Evolutionary conservation across 1,140 invertebrate genomes (phyloP).

Genomic region (Lutraria rhynchaena): DNA sequence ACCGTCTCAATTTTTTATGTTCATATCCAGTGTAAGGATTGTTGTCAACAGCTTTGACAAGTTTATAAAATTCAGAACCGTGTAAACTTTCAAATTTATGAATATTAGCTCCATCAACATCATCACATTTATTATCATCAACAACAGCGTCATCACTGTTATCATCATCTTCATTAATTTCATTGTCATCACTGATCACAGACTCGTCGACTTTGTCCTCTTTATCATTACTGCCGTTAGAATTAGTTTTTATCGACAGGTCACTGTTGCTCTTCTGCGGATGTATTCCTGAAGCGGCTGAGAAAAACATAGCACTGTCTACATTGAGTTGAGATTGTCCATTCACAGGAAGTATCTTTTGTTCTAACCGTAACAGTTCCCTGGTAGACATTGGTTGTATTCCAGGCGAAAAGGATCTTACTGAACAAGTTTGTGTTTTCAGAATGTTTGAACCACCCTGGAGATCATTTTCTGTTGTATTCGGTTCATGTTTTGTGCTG

Average conservation of each 20-base stretch:
- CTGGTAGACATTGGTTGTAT: conserved; percentile 22
- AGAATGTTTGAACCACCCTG: conserved; percentile 32
- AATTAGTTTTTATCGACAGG: neutral
- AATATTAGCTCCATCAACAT: neutral
- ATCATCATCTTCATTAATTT: neutral
- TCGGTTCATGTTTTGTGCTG: neutral
- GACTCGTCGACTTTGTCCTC: neutral
- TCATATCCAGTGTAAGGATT: conserved; percentile 45
- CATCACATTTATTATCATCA: neutral
- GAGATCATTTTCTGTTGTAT: neutral
- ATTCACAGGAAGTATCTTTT: conserved; percentile 19
- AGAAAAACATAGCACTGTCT: neutral
- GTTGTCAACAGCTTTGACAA: conserved; percentile 41
- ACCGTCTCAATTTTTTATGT: conserved; percentile 39
- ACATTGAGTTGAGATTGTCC: neutral
- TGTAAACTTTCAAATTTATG: neutral
- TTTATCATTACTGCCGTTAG: neutral
- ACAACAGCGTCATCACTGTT: neutral
- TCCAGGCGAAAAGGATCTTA: conserved; percentile 3
- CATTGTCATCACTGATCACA: neutral
- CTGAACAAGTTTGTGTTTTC: neutral
- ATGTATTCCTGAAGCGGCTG: neutral
- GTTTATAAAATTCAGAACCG: conserved; percentile 34
- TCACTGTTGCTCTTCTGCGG: neutral
- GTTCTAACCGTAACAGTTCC: conserved; percentile 21